A percentile compares a stretch with the other conserved stretches of the same genome.
phyloP scores from a whole-genome alignment of 2,797 vertebrate species.

The Anniella stebbinsi region DNA sequence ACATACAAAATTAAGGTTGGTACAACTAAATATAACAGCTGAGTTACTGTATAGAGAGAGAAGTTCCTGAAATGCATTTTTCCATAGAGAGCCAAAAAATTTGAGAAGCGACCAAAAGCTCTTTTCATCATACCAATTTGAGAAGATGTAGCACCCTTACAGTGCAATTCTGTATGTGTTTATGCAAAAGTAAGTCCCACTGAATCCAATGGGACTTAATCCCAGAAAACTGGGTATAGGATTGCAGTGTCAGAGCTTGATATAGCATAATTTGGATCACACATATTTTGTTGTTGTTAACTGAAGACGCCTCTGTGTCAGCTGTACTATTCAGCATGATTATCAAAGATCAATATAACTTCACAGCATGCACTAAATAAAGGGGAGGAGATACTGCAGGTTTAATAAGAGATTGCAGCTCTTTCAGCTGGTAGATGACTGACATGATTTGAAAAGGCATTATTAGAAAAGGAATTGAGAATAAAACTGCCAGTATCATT shows the following conservation, averaged over 20 bases:
- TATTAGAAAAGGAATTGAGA: too few relatives aligned
- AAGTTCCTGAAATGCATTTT: background rate
- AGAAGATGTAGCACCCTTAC: background rate
- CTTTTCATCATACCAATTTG: background rate
- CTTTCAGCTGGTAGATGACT: background rate
- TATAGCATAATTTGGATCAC: background rate
- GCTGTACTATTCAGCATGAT: background rate
- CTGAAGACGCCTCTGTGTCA: background rate
- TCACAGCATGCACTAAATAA: background rate
- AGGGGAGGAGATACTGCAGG: background rate
- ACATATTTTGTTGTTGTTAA: background rate
- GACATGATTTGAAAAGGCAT: too few relatives aligned
- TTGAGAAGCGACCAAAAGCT: background rate
- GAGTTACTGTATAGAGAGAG: background rate
- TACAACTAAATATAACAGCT: background rate
- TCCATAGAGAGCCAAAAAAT: background rate
- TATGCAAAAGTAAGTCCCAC: background rate
- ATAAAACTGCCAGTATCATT: too few relatives aligned
- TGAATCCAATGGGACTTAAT: background rate
- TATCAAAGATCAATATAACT: background rate
- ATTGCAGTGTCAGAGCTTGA: background rate
- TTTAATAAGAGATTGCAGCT: background rate
- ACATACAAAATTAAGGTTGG: background rate
- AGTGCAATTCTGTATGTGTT: background rate
- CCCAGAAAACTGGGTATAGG: too few relatives aligned